A percentile compares a stretch with the other conserved stretches of the same genome.
Evolutionary conservation across 2,888 invertebrate genomes (phyloP).

Genomic region (Acronicta aceris): DNA sequence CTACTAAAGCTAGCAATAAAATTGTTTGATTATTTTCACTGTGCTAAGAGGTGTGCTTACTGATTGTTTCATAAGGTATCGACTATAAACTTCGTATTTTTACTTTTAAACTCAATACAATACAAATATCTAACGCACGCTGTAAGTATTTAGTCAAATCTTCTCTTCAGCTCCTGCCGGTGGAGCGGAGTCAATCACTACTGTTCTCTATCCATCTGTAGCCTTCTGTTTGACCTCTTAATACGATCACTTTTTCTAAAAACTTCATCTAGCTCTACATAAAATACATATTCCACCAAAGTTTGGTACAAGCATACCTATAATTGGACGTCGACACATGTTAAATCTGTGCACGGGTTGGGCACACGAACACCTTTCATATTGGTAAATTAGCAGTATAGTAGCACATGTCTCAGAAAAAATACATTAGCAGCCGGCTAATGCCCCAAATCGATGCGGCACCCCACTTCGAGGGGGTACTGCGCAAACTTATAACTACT

Average conservation of each 20-base stretch:
- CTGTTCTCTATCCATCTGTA: too few relatives aligned
- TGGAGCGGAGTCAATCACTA: too few relatives aligned
- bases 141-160: too few relatives aligned
- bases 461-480: slow-evolving; percentile 35
- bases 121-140: background rate
- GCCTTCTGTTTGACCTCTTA: too few relatives aligned
- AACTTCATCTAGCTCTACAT: too few relatives aligned
- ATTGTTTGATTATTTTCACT: slow-evolving; percentile 31
- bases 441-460: slow-evolving; percentile 69
- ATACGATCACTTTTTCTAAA: too few relatives aligned
- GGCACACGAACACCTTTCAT: slow-evolving; percentile 63
- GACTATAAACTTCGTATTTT: too few relatives aligned
- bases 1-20: slow-evolving; percentile 38
- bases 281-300: slow-evolving; percentile 4
- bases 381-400: slow-evolving; percentile 80
- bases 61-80: background rate
- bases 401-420: slow-evolving; percentile 86
- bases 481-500: slow-evolving; percentile 11
- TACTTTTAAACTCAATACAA: background rate
- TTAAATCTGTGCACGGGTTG: slow-evolving; percentile 51
- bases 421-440: slow-evolving; percentile 86
- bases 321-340: slow-evolving; percentile 52
- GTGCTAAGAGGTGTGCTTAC: background rate
- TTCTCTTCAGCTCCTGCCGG: too few relatives aligned
- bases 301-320: slow-evolving; percentile 31